Evolutionary conservation across 2,113 vertebrate genomes (phyloP).

Genomic region (Pandion haliaetus): DNA sequence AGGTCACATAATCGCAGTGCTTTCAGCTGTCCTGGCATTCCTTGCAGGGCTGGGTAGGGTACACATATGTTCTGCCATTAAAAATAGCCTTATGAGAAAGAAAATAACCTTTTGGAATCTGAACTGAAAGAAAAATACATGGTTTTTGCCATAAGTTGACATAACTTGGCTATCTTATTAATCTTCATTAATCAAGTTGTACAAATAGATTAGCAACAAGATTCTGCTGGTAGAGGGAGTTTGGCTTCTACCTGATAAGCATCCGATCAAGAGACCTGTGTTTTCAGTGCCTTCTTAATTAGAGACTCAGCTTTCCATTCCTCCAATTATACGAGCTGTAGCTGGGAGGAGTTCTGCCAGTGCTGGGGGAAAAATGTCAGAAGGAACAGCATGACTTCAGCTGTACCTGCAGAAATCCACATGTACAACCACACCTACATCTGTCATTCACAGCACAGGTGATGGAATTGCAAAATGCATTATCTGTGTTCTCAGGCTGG

Average conservation of each 20-base stretch:
- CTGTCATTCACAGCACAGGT: background rate
- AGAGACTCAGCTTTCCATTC: background rate
- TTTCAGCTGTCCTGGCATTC: constrained; percentile 26
- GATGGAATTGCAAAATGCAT: background rate
- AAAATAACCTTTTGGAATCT: constrained; percentile 53
- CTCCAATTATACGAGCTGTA: background rate
- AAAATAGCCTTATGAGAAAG: constrained; percentile 52
- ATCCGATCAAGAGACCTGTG: background rate
- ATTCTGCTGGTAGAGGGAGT: constrained; percentile 1
- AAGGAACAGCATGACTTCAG: background rate
- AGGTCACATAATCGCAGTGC: background rate
- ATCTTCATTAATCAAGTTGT: constrained; percentile 48
- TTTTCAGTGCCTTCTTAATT: constrained; percentile 48
- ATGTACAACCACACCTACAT: background rate
- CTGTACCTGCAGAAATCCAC: background rate
- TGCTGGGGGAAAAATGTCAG: background rate
- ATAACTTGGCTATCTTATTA: constrained; percentile 37
- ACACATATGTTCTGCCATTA: constrained; percentile 27
- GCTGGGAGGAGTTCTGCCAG: background rate
- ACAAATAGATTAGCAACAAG: constrained; percentile 33
- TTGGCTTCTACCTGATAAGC: background rate
- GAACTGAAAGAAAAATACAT: constrained; percentile 56
- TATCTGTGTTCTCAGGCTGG: background rate
- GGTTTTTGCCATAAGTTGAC: constrained; percentile 40
- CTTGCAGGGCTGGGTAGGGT: background rate